These are phyloP conservation scores for Aproaerema taeniolella DNA, from an alignment of 2,888 invertebrate species.

Conservation along the genomic window DNA sequence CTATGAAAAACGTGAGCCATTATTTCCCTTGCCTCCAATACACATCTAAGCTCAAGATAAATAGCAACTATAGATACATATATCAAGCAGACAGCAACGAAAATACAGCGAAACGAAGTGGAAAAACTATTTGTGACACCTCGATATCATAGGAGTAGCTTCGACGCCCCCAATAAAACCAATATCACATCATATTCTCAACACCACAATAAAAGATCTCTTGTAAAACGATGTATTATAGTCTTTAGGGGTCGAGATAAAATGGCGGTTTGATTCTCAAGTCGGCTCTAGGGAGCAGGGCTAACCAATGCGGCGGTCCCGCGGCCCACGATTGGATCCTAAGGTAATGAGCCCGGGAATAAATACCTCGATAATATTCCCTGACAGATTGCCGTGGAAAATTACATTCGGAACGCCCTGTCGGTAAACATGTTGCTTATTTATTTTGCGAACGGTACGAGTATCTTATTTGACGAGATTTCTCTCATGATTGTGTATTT, in stretches of 20 bases:
- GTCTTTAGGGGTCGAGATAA: slow-evolving; percentile 22
- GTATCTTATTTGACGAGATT: slow-evolving; percentile 15
- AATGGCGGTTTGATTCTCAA: slow-evolving; percentile 36
- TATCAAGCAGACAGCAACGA: slow-evolving; percentile 26
- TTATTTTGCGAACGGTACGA: slow-evolving; percentile 20
- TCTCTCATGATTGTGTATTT: slow-evolving; percentile 18
- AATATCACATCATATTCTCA: slow-evolving; percentile 48
- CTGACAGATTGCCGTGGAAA: slow-evolving; percentile 46
- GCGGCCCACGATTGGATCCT: slow-evolving; percentile 43
- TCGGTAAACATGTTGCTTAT: slow-evolving; percentile 40
- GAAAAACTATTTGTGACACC: slow-evolving; percentile 60
- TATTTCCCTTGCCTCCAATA: background rate
- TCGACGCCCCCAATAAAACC: slow-evolving; percentile 52
- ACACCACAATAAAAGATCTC: background rate
- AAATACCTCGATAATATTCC: slow-evolving; percentile 53
- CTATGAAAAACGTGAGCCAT: background rate
- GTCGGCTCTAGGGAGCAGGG: slow-evolving; percentile 50
- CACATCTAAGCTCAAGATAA: slow-evolving; percentile 1
- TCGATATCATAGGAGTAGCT: slow-evolving; percentile 41
- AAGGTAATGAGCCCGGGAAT: slow-evolving; percentile 57
- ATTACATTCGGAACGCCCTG: slow-evolving; percentile 36
- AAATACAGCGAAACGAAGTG: slow-evolving; percentile 41
- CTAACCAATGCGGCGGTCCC: slow-evolving; percentile 28
- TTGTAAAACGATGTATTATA: background rate
- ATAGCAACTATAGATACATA: slow-evolving; percentile 8